phyloP scores from a whole-genome alignment of 2,888 invertebrate species.

The Tortrix viridana region DNA sequence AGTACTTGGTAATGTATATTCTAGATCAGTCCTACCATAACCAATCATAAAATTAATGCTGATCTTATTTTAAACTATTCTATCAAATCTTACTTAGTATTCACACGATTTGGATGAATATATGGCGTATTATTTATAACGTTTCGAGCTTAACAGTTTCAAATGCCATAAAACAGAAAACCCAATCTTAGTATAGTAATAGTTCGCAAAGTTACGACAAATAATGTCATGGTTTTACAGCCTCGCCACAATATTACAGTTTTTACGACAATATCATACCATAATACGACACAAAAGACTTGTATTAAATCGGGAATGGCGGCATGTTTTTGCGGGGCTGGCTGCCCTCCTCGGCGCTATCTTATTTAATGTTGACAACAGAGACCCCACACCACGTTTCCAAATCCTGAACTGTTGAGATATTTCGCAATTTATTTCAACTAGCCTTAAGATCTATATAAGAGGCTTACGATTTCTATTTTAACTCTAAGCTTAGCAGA shows the following conservation, averaged over 20 bases:
- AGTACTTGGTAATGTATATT: too few species aligned
- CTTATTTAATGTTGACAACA: constrained; percentile 22
- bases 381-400: constrained; percentile 5
- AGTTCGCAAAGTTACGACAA: constrained; percentile 28
- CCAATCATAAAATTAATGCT: not conserved
- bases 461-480: constrained; percentile 24
- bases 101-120: not conserved
- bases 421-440: constrained; percentile 27
- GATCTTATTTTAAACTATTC: not conserved
- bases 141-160: not conserved
- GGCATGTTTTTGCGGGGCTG: constrained; percentile 21
- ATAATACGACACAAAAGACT: constrained; percentile 33
- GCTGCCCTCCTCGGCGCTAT: constrained; percentile 5
- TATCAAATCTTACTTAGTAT: not conserved
- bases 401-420: constrained; percentile 18
- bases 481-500: constrained; percentile 13
- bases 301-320: constrained; percentile 23
- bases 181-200: constrained; percentile 21
- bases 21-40: constrained; percentile 3
- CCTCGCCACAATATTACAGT: constrained; percentile 31
- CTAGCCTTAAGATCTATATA: constrained; percentile 19
- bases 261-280: constrained; percentile 27
- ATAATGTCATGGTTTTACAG: constrained; percentile 31
- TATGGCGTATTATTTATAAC: not conserved
- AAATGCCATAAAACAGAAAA: constrained; percentile 12